Percentiles rank a stretch among this genome's conserved stretches.
These are phyloP conservation scores for Gallinago paraguaiae DNA, from an alignment of 2,113 vertebrate species.

Conservation along the genomic window DNA sequence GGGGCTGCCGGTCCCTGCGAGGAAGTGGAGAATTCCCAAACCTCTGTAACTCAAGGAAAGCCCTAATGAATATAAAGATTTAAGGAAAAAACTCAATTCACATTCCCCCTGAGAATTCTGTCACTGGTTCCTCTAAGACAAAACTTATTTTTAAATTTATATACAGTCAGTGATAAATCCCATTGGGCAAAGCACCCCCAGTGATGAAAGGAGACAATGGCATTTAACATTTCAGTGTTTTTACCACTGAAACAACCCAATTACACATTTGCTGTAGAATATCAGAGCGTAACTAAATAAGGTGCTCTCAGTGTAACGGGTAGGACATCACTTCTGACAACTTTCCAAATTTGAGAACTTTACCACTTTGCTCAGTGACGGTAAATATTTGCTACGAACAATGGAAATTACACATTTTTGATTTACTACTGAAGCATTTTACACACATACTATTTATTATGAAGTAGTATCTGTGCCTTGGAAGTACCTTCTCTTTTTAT, in stretches of 20 bases:
- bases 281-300: not conserved
- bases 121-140: not conserved
- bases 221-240: not conserved
- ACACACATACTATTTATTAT: not conserved
- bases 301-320: not conserved
- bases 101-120: not conserved
- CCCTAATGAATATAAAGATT: not conserved
- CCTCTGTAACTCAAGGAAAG: not conserved
- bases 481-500: not conserved
- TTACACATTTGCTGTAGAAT: not conserved
- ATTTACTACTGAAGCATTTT: not conserved
- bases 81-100: not conserved
- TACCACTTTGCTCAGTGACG: not conserved
- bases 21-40: not conserved
- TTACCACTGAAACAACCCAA: not conserved
- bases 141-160: not conserved
- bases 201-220: not conserved
- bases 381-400: not conserved
- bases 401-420: rapidly evolving
- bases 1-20: not conserved
- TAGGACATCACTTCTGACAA: not conserved
- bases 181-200: not conserved
- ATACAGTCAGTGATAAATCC: not conserved
- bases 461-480: not conserved
- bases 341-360: rapidly evolving